Conservation (phyloP, 1,140 invertebrate genomes). For the Drosophila trapezifrons region DNA sequence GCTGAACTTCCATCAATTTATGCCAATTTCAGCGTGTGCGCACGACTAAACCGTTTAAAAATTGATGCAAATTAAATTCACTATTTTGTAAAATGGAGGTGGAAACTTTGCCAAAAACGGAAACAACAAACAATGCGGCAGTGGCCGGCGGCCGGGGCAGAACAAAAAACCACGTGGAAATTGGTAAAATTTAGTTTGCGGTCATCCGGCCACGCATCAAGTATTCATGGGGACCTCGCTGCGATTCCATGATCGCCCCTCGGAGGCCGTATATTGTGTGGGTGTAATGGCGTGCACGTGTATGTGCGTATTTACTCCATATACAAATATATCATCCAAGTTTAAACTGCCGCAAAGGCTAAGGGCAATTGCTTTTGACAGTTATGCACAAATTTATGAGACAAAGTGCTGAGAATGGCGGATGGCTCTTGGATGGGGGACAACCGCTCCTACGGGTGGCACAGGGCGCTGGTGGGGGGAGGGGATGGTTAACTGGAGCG, state of each 20-base stretch:
- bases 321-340: constrained; percentile 81
- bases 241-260: constrained; percentile 42
- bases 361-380: constrained; percentile 82
- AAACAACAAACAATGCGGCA: constrained; percentile 34
- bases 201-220: constrained; percentile 35
- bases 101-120: constrained; percentile 16
- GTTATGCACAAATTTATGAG: constrained; percentile 82
- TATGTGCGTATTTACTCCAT: constrained; percentile 51
- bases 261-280: constrained; percentile 19
- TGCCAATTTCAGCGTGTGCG: constrained; percentile 43
- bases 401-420: constrained; percentile 67
- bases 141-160: not conserved
- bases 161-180: constrained; percentile 33
- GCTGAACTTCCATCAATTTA: constrained; percentile 42
- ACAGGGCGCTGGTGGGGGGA: too few relatives aligned
- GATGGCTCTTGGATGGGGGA: not conserved
- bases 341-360: constrained; percentile 81
- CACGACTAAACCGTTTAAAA: constrained; percentile 49
- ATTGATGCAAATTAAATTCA: constrained; percentile 53
- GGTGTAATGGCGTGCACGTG: constrained; percentile 23
- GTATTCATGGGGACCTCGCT: constrained; percentile 33
- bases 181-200: constrained; percentile 50
- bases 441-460: not conserved
- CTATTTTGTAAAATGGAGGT: constrained; percentile 35
- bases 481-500: constrained; percentile 3